phyloP scores from a whole-genome alignment of 2,888 invertebrate genomes.

The Auanema freiburgensis region DNA sequence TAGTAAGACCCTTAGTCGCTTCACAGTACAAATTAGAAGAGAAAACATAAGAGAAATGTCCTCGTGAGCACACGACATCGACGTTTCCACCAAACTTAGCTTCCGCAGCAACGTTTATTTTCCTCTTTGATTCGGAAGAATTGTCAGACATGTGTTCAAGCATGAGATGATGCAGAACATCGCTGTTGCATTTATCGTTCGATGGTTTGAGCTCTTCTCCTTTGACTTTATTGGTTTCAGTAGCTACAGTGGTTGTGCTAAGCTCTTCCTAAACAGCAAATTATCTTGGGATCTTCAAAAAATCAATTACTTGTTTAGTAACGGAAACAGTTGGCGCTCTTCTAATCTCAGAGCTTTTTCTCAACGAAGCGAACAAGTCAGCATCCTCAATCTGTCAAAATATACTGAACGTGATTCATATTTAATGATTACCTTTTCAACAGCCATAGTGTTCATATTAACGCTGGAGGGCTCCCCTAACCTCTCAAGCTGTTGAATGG shows the following conservation, averaged over 20 bases:
- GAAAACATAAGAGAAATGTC: constrained; percentile 57
- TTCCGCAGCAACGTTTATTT: constrained; percentile 47
- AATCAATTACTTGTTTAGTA: constrained; percentile 6
- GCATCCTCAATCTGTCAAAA: constrained; percentile 12
- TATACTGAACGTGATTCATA: too few species aligned
- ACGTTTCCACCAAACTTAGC: constrained; percentile 53
- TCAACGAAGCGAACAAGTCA: constrained; percentile 11
- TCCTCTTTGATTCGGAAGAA: constrained; percentile 53
- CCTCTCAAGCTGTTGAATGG: constrained; percentile 36
- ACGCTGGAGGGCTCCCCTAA: constrained; percentile 23
- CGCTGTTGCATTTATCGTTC: constrained; percentile 46
- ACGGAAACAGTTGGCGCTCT: constrained; percentile 26
- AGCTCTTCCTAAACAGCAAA: constrained; percentile 25
- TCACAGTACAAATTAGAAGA: constrained; percentile 51
- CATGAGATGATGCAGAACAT: constrained; percentile 48
- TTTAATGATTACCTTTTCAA: too few species aligned
- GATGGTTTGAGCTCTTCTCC: constrained; percentile 22
- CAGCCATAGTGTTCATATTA: too few species aligned
- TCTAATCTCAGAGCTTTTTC: constrained; percentile 26
- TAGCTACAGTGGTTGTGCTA: constrained; percentile 15
- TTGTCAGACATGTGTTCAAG: constrained; percentile 55
- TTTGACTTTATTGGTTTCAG: constrained; percentile 15
- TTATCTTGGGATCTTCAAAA: constrained; percentile 11
- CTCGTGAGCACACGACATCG: constrained; percentile 57
- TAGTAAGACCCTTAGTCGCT: constrained; percentile 44